Evolutionary conservation across 2,888 invertebrate genomes (phyloP), one percentile per base, ranked within the genome.

Genomic region (Hirtodrosophila cameraria): DNA sequence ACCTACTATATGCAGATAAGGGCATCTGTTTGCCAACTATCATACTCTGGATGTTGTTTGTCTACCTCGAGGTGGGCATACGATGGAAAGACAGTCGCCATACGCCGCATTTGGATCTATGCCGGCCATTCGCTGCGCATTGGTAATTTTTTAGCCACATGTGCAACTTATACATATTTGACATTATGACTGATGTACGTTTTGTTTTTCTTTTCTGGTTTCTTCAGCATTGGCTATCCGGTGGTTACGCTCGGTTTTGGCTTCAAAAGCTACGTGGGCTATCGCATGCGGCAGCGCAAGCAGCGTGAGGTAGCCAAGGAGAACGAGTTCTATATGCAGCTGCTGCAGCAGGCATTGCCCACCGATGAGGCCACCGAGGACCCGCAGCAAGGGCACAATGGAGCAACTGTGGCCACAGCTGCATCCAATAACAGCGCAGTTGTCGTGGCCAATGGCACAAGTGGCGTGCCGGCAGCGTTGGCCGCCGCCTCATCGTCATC

Each of bases 111-210:
- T 92, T 97, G 89, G 97, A 97, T 92, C 94, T 98, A 84, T 97
- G 97, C 92, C 93, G 97, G 90, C 98, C 98, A 77, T 97, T 99
- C 92, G 98, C 98, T 82, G 98, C 98, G 75, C 98, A 99, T 92
- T 98, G 97, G 94, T 96, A 93, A 91, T 93, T 46, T 12, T 3
- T 23, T 2, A 8, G 4, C 1, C 4, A 2, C 8, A 6, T 9
- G 9, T 9, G 6, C 5, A 18, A 18, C 23, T 23, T 23, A 23
- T 23, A 1, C 2, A 18, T 2, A 3, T 18, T 4, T 18, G 18
- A 4, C 5, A 18, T 5, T 18, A 18, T 18, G 18, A 4, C 5
- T 4, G 5, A 18, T 18, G 18, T 6, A 1, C 16, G 2, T 20
- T n/a, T 6, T 11, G 1, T 11, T 2, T 7, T 3, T 9, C 4